Percentiles rank a stretch among this genome's conserved stretches.
These are phyloP conservation scores for Brachionus manjavacas DNA, from an alignment of 1,140 invertebrate species.

Conservation along the genomic window DNA sequence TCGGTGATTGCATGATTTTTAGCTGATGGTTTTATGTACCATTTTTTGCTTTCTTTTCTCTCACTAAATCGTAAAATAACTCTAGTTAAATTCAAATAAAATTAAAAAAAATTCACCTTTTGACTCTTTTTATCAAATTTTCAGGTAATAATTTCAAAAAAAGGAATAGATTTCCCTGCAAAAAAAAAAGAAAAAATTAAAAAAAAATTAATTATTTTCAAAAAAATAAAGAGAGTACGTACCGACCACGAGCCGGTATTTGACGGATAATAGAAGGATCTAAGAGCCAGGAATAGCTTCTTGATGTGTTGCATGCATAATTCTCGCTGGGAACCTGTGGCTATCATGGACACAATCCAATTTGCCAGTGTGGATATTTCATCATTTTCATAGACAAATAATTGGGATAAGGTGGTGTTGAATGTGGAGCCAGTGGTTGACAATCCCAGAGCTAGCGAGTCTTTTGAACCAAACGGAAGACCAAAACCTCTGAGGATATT, in stretches of 20 bases:
- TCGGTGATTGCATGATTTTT: conserved; percentile 70
- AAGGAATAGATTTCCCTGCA: conserved; percentile 50
- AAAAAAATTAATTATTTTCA: background rate
- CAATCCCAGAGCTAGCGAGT: conserved; percentile 52
- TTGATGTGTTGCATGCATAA: conserved; percentile 68
- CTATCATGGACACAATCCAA: conserved; percentile 68
- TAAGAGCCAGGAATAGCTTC: conserved; percentile 74
- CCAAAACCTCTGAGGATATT: conserved; percentile 71
- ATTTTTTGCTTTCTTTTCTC: conserved; percentile 36
- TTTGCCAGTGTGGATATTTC: conserved; percentile 62
- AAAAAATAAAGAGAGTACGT: conserved; percentile 45
- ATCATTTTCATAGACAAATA: conserved; percentile 43
- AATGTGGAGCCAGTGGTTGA: conserved; percentile 43
- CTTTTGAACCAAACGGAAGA: conserved; percentile 72
- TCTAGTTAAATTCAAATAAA: too few relatives aligned
- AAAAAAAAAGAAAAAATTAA: background rate
- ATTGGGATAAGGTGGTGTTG: background rate
- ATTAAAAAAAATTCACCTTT: conserved; percentile 59
- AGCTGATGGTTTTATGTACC: conserved; percentile 48
- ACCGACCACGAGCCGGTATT: conserved; percentile 74
- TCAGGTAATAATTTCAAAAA: conserved; percentile 52
- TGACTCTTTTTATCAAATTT: conserved; percentile 63
- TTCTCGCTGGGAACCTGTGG: conserved; percentile 54
- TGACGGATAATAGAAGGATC: conserved; percentile 83
- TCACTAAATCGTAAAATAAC: background rate